phyloP scores from a whole-genome alignment of 2,797 vertebrate species.

The Myotis myotis region DNA sequence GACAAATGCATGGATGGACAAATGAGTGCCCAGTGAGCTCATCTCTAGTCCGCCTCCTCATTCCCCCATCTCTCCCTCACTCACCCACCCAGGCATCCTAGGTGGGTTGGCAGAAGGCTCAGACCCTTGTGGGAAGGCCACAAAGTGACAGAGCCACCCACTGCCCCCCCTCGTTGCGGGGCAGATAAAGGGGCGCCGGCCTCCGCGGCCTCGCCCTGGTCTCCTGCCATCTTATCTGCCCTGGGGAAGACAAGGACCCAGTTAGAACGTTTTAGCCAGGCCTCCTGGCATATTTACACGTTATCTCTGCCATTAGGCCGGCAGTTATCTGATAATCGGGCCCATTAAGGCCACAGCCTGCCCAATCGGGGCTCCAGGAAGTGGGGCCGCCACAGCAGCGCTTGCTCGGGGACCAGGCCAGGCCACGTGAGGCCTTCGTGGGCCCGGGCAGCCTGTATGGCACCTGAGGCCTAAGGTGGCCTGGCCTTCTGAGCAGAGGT shows the following conservation, averaged over 20 bases:
- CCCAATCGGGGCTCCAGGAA: constrained; percentile 81
- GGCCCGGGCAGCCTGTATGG: background rate
- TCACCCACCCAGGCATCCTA: background rate
- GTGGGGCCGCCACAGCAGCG: constrained; percentile 65
- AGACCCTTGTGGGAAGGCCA: background rate
- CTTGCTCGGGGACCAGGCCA: constrained; percentile 35
- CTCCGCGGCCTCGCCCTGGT: constrained; percentile 74
- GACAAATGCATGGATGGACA: background rate
- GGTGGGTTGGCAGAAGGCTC: background rate
- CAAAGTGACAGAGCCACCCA: background rate
- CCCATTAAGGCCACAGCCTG: constrained; percentile 85
- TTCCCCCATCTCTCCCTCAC: background rate
- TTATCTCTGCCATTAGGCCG: constrained; percentile 86
- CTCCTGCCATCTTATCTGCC: constrained; percentile 85
- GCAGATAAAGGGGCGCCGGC: background rate
- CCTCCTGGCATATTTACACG: constrained; percentile 83
- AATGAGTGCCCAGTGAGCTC: background rate
- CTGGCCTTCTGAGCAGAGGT: background rate
- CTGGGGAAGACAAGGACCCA: constrained; percentile 83
- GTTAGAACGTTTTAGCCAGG: constrained; percentile 83
- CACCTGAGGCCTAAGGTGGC: background rate
- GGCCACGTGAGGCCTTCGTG: constrained; percentile 32
- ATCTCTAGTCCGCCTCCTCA: too few relatives aligned
- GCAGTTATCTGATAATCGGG: constrained; percentile 84
- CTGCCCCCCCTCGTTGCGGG: background rate